A percentile compares a stretch with the other conserved stretches of the same genome.
phyloP scores from a whole-genome alignment of 53 echinoderm and acorn worm genomes.

The Crossaster papposus region DNA sequence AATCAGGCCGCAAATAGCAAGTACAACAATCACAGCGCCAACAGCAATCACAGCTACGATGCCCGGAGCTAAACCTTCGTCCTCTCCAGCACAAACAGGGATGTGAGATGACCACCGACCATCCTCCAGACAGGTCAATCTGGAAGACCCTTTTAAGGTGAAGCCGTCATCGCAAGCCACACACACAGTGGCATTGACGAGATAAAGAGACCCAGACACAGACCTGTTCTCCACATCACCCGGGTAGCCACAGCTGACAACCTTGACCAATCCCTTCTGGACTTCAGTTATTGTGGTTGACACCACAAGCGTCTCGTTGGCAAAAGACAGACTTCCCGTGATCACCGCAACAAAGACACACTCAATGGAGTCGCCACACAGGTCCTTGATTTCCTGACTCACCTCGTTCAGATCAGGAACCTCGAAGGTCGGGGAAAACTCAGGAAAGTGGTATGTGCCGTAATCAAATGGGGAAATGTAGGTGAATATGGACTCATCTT shows the following conservation, averaged over 20 bases:
- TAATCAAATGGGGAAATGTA: conserved; percentile 68
- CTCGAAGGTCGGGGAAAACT: conserved; percentile 60
- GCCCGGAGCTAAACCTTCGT: not conserved
- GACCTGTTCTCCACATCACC: conserved; percentile 46
- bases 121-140: conserved; percentile 37
- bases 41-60: not conserved
- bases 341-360: conserved; percentile 66
- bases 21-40: not conserved
- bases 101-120: conserved; percentile 33
- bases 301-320: conserved; percentile 41
- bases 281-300: conserved; percentile 17
- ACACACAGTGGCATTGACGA: conserved; percentile 26
- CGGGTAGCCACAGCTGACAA: conserved; percentile 60
- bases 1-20: not conserved
- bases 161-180: conserved; percentile 32
- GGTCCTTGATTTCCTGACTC: conserved; percentile 59
- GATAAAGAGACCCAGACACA: conserved; percentile 36
- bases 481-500: conserved; percentile 58
- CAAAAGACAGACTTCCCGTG: conserved; percentile 58
- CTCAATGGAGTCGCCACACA: conserved; percentile 62
- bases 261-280: conserved; percentile 54
- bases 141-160: conserved; percentile 24
- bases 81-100: conserved; percentile 5
- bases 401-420: conserved; percentile 55
- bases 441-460: conserved; percentile 50